These are phyloP conservation scores for Diglossa cyanea DNA, from an alignment of 2,797 vertebrate genomes.

Conservation along the genomic window DNA sequence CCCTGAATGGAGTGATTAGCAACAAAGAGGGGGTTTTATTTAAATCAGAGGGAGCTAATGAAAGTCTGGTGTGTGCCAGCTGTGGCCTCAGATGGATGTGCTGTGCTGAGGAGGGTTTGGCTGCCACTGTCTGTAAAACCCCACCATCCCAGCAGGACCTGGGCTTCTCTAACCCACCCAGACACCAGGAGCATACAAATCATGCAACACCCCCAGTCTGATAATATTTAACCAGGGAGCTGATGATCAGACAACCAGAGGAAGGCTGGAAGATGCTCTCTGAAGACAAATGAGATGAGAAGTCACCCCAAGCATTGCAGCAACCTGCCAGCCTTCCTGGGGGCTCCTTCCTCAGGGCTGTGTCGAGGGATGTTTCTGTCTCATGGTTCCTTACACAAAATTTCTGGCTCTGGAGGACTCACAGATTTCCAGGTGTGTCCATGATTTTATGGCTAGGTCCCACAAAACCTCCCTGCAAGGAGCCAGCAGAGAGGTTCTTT, in stretches of 20 bases:
- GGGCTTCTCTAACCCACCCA: background rate
- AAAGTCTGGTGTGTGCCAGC: background rate
- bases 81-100: rapidly evolving
- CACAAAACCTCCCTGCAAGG: background rate
- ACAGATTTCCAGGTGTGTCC: rapidly evolving
- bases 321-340: background rate
- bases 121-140: background rate
- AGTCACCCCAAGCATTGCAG: background rate
- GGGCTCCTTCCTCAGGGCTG: background rate
- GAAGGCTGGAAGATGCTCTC: background rate
- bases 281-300: background rate
- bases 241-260: background rate
- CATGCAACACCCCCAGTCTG: background rate
- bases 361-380: background rate
- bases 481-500: background rate
- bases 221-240: background rate
- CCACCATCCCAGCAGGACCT: background rate
- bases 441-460: background rate
- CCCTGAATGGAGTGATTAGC: slow-evolving; percentile 19
- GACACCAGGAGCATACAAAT: background rate
- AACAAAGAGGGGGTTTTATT: background rate
- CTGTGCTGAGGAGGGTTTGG: background rate
- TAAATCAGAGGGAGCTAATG: background rate
- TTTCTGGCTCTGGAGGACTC: background rate
- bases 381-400: background rate